Evolutionary conservation across 2,888 invertebrate genomes (phyloP).

Genomic region (Lomographa bimaculata): DNA sequence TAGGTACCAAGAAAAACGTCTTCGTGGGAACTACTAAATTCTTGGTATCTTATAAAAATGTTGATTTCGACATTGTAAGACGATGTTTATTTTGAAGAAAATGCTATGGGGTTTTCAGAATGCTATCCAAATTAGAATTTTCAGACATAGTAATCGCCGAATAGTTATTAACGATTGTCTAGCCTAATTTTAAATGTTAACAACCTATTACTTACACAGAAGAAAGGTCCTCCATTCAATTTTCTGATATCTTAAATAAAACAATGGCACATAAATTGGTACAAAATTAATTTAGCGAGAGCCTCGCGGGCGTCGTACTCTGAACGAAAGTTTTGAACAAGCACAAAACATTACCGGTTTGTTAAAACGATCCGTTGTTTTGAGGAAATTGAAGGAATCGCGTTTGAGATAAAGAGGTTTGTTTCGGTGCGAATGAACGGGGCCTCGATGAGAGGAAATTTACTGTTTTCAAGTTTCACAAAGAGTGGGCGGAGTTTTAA

Average conservation of each 20-base stretch:
- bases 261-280: conserved; percentile 21
- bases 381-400: conserved; percentile 56
- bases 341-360: conserved; percentile 49
- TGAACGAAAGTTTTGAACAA: conserved; percentile 39
- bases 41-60: conserved; percentile 16
- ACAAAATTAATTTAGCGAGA: conserved; percentile 23
- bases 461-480: conserved; percentile 61
- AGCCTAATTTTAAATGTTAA: too few species aligned
- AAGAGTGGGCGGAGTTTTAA: conserved; percentile 48
- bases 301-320: conserved; percentile 31
- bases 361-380: conserved; percentile 57
- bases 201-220: too few species aligned
- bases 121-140: too few species aligned
- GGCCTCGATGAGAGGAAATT: conserved; percentile 50
- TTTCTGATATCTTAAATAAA: conserved; percentile 17
- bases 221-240: conserved; percentile 11
- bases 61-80: conserved; percentile 2
- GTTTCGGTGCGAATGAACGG: conserved; percentile 55
- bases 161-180: too few species aligned
- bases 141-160: too few species aligned
- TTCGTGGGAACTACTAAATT: conserved; percentile 21
- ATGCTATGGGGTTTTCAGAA: too few species aligned
- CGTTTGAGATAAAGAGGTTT: conserved; percentile 59
- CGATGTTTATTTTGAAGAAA: too few species aligned
- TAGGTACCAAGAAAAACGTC: conserved; percentile 39